Conservation (phyloP, 1,140 invertebrate genomes). For the Samia ricini region DNA sequence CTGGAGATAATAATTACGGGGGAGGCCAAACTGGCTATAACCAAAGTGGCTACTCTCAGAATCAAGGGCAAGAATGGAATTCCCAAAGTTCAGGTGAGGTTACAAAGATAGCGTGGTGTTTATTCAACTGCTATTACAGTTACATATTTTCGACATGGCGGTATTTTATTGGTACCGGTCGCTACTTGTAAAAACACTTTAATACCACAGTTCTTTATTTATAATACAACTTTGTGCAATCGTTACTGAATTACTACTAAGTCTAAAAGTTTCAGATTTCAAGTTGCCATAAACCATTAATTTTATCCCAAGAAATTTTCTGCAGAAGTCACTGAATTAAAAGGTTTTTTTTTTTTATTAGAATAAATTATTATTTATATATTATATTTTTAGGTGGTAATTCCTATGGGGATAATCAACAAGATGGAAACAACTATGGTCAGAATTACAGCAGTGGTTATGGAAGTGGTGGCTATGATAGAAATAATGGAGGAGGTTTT, state of each 20-base stretch:
- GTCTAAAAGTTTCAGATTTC: no score
- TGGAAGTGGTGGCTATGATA: constrained; percentile 51
- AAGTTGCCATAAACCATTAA: no score
- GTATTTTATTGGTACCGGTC: neutral
- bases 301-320: no score
- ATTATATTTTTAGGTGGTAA: constrained; percentile 34
- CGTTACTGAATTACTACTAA: no score
- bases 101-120: constrained; percentile 4
- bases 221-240: no score
- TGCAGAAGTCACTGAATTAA: no score
- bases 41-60: constrained; percentile 52
- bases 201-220: no score
- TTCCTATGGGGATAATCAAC: constrained; percentile 41
- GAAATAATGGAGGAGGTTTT: constrained; percentile 54
- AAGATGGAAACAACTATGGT: constrained; percentile 50
- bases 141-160: neutral
- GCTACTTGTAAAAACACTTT: neutral
- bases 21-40: constrained; percentile 49
- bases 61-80: constrained; percentile 53
- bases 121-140: neutral
- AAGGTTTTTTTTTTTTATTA: neutral
- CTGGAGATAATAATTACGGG: constrained; percentile 53
- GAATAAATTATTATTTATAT: neutral
- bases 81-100: constrained; percentile 51
- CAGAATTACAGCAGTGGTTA: constrained; percentile 52